Percentiles rank a stretch among this genome's conserved stretches.
These are phyloP conservation scores for Diabrotica balteata DNA, from an alignment of 2,888 invertebrate genomes.

Conservation along the genomic window DNA sequence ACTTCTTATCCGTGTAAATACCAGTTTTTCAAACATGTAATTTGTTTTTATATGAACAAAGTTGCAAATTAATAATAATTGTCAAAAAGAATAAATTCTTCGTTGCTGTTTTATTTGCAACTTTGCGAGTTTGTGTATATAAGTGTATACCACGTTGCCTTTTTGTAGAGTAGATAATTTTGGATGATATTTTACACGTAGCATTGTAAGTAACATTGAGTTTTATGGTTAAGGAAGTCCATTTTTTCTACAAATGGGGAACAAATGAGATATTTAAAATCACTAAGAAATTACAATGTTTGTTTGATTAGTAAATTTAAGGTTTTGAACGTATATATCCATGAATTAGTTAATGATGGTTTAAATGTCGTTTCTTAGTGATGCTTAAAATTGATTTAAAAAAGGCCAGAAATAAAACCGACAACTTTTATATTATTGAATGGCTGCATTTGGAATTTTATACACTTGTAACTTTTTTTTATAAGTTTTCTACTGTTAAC, in stretches of 20 bases:
- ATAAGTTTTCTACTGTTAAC: conserved; percentile 19
- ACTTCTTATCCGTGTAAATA: conserved; percentile 39
- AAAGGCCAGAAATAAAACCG: conserved; percentile 11
- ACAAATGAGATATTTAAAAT: conserved; percentile 14
- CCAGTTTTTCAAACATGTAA: conserved; percentile 24
- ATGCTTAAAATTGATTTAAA: no score
- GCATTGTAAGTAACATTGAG: conserved; percentile 40
- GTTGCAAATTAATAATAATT: conserved; percentile 27
- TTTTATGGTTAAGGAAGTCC: conserved; percentile 40
- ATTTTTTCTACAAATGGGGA: conserved; percentile 34
- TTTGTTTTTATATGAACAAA: conserved; percentile 32
- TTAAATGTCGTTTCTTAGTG: no score
- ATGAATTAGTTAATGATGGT: no score
- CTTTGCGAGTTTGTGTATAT: conserved; percentile 45
- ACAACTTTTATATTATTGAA: conserved; percentile 16
- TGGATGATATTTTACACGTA: conserved; percentile 52
- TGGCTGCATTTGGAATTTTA: conserved; percentile 19
- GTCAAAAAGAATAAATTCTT: background rate
- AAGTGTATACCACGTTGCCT: conserved; percentile 53
- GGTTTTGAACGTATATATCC: no score
- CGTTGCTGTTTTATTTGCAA: conserved; percentile 30
- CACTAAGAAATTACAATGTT: background rate
- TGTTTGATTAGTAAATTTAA: no score
- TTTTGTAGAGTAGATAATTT: conserved; percentile 49
- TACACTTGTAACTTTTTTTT: conserved; percentile 15